Evolutionary conservation across 2,888 invertebrate genomes (phyloP), one percentile per base, ranked within the genome.

Genomic region (Drosophila parthenogenetica): DNA sequence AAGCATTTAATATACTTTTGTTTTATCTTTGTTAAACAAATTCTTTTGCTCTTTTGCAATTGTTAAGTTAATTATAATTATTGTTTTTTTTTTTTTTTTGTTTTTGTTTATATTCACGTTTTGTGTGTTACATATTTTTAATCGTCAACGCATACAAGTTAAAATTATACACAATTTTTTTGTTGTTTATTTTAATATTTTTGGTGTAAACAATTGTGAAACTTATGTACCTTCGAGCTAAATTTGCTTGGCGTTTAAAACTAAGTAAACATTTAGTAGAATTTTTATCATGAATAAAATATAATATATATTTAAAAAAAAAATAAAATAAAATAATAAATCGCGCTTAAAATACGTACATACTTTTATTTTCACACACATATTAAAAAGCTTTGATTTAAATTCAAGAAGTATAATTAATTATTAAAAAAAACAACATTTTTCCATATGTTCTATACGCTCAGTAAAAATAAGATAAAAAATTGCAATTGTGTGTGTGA

Each of bases 221-320:
- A 78, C 84, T 84, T 84, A 81, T 84, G 69, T 79, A 83, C 71
- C 57, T 77, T 79, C 76, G 78, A 79, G 80, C 78, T 80, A 58
- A 83, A 83, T 64, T 70, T 79, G 70, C 42, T 73, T 73, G 72
- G 62, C 67, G 63, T 63, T 79, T 73, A 85, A 81, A 83, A 85
- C 83, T 85, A 83, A 85, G 82, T 82, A 85, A 85, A 85, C 82
- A 82, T 85, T 73, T 84, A 77, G 69, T 79, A 79, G 73, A 83
- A 68, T 73, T 79, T 79, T 58, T 53, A 65, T 69, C 62, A 71
- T 78, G 65, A 76, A 76, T 75, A 83, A 77, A 65, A 69, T 67
- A 76, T 68, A 60, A 69, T 60, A 64, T 43, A 42, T 32, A 42
- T 42, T 19, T 42, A 16, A 40, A 22, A 29, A 66, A 35, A 13